A percentile compares a stretch with the other conserved stretches of the same genome.
Evolutionary conservation across 2,797 vertebrate species (phyloP).

Genomic region (Anabas testudineus): DNA sequence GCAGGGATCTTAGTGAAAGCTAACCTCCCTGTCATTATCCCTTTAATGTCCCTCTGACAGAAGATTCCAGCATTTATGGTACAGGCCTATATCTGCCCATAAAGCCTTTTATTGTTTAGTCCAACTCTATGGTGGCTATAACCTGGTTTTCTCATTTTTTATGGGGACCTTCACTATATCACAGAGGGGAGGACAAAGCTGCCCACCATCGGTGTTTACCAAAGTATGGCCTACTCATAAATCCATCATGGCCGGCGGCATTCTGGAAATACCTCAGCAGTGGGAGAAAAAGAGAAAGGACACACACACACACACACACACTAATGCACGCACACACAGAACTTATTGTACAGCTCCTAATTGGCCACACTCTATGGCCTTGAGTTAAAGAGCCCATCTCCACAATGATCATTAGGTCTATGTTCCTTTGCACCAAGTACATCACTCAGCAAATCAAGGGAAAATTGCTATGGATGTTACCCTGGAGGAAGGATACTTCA

Average conservation of each 20-base stretch:
- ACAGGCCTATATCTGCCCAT: slow-evolving; percentile 82
- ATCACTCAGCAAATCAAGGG: slow-evolving; percentile 78
- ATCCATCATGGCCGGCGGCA: slow-evolving; percentile 80
- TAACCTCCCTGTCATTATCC: slow-evolving; percentile 69
- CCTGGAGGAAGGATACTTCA: slow-evolving; percentile 74
- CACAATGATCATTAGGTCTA: slow-evolving; percentile 75
- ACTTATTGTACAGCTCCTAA: slow-evolving; percentile 71
- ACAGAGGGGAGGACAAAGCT: slow-evolving; percentile 74
- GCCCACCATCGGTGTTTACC: slow-evolving; percentile 81
- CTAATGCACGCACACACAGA: no score
- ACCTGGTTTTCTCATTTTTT: slow-evolving; percentile 83
- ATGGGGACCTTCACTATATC: slow-evolving; percentile 81
- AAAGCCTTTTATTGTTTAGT: slow-evolving; percentile 82
- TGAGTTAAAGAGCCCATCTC: slow-evolving; percentile 71
- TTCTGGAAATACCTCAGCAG: slow-evolving; percentile 80
- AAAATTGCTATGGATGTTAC: slow-evolving; percentile 77
- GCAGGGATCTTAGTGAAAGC: slow-evolving; percentile 73
- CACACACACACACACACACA: background rate
- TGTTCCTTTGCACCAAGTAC: slow-evolving; percentile 68
- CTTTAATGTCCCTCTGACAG: slow-evolving; percentile 83
- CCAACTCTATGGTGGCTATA: slow-evolving; percentile 75
- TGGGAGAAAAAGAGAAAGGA: slow-evolving; percentile 41
- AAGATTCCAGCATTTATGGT: slow-evolving; percentile 83
- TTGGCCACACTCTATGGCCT: slow-evolving; percentile 66
- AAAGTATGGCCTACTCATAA: slow-evolving; percentile 80